Evolutionary conservation across 2,113 vertebrate species (phyloP).

Genomic region (Caracal caracal): DNA sequence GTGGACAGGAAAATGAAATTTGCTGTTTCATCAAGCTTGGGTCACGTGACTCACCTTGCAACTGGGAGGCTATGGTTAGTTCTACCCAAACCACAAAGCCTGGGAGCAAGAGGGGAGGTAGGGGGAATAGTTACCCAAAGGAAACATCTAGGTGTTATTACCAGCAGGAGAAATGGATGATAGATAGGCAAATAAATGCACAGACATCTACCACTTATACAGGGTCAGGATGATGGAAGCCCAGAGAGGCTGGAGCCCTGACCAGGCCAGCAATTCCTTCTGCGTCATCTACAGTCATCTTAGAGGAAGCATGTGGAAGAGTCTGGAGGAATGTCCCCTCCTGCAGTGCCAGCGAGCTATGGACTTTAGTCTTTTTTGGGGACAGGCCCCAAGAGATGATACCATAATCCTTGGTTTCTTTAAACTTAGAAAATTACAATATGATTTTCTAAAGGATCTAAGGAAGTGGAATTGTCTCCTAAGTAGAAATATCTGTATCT

Average conservation of each 20-base stretch:
- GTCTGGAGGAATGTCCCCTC: background rate
- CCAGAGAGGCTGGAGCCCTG: background rate
- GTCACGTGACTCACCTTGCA: background rate
- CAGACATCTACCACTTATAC: background rate
- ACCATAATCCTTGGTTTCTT: background rate
- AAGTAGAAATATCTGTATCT: background rate
- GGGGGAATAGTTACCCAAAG: background rate
- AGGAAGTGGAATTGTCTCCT: background rate
- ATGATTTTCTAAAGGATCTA: background rate
- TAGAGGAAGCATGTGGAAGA: background rate
- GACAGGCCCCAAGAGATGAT: background rate
- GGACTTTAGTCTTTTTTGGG: background rate
- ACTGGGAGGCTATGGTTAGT: background rate
- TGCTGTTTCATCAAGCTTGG: background rate
- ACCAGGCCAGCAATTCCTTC: background rate
- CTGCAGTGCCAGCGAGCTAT: background rate
- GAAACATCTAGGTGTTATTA: background rate
- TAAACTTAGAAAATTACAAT: background rate
- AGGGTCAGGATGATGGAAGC: background rate
- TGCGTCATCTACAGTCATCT: background rate
- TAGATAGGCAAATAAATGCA: background rate
- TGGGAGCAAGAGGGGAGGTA: background rate
- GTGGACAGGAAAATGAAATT: background rate
- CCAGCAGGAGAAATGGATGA: background rate
- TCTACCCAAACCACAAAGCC: background rate